These are phyloP conservation scores for Papilio dardanus DNA, from an alignment of 1,140 invertebrate genomes.

Conservation along the genomic window DNA sequence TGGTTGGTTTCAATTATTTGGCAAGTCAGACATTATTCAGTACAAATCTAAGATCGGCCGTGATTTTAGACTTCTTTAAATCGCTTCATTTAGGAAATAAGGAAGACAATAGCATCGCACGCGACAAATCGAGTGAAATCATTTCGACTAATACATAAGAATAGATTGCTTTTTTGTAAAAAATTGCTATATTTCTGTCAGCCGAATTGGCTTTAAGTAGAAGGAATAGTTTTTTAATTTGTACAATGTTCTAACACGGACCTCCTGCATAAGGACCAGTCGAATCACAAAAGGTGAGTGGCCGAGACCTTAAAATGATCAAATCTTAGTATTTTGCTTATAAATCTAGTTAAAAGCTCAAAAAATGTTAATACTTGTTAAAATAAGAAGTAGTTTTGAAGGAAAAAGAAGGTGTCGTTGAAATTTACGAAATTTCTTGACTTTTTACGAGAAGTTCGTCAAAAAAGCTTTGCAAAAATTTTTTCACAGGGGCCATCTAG, in stretches of 20 bases:
- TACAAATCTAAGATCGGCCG: conserved; percentile 56
- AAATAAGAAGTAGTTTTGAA: not conserved
- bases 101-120: conserved; percentile 52
- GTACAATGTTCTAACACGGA: conserved; percentile 30
- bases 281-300: conserved; percentile 31
- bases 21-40: conserved; percentile 67
- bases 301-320: not conserved
- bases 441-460: not conserved
- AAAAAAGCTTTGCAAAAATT: not conserved
- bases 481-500: conserved; percentile 16
- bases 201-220: conserved; percentile 33
- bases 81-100: conserved; percentile 63
- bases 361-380: not conserved
- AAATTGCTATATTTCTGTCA: conserved; percentile 33
- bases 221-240: conserved; percentile 26
- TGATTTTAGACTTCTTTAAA: conserved; percentile 52
- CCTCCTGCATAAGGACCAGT: conserved; percentile 19
- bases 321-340: not conserved
- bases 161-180: conserved; percentile 50
- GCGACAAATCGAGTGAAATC: conserved; percentile 55
- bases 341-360: not conserved
- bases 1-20: conserved; percentile 74
- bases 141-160: conserved; percentile 62
- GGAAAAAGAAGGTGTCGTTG: not conserved
- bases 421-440: not conserved